A percentile compares a stretch with the other conserved stretches of the same genome.
These are phyloP conservation scores for Heterodera filipjevi DNA, from an alignment of 2,888 invertebrate species.

Conservation along the genomic window DNA sequence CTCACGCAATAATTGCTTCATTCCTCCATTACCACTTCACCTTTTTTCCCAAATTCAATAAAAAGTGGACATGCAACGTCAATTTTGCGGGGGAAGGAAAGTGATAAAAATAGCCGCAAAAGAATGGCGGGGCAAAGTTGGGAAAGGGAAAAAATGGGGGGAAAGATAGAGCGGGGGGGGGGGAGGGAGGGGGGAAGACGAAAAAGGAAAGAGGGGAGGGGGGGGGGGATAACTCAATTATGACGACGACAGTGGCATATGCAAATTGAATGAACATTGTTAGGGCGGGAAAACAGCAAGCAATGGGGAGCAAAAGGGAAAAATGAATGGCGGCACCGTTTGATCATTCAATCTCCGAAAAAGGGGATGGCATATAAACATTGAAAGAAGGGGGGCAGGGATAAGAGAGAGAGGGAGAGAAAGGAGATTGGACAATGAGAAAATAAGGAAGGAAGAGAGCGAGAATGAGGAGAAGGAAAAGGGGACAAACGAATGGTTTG, in stretches of 20 bases:
- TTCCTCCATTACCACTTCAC: neutral
- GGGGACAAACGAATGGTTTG: no score
- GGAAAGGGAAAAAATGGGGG: no score
- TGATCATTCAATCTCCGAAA: no score
- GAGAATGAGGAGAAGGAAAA: neutral
- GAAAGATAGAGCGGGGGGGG: neutral
- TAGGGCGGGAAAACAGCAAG: no score
- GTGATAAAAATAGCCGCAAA: neutral
- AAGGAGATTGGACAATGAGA: neutral
- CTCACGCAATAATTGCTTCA: neutral
- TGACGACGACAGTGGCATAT: neutral
- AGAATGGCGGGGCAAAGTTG: no score
- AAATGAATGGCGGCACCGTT: no score
- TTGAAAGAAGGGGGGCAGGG: neutral
- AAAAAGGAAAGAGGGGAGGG: neutral
- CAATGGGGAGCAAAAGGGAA: no score
- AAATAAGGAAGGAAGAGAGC: neutral
- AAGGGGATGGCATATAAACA: no score
- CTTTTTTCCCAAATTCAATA: neutral
- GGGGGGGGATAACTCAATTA: neutral
- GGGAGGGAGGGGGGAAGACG: no score
- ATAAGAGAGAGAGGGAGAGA: neutral
- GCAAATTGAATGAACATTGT: slow-evolving; percentile 10
- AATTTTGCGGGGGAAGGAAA: neutral
- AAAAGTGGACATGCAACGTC: neutral